Evolutionary conservation across 2,113 vertebrate species (phyloP).

Genomic region (Heterocephalus glaber): DNA sequence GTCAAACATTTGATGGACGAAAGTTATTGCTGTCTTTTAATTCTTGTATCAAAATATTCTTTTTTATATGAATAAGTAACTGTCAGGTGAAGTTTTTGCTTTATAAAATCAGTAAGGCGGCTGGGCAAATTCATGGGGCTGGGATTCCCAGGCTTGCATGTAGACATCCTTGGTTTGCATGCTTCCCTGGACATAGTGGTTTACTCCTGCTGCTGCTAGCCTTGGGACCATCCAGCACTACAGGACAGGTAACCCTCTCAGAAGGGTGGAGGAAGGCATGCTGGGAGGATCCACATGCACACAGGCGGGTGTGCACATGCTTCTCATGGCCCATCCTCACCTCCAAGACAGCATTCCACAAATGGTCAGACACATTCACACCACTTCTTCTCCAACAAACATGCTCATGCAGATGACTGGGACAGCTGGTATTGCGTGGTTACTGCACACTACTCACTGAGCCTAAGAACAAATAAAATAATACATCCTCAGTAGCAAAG

Average conservation of each 20-base stretch:
- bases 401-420: accelerated
- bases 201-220: no score
- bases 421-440: accelerated
- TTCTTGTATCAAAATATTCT: background rate
- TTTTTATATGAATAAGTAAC: background rate
- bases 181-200: background rate
- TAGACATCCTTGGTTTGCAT: accelerated
- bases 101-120: background rate
- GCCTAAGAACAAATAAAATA: background rate
- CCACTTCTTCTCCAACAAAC: accelerated
- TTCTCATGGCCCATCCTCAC: no score
- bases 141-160: accelerated
- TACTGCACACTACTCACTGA: background rate
- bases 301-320: accelerated
- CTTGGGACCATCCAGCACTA: no score
- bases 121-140: background rate
- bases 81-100: background rate
- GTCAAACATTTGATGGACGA: background rate
- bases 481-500: background rate
- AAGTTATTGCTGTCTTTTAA: background rate
- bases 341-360: background rate
- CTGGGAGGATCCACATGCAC: accelerated
- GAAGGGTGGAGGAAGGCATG: accelerated
- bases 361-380: accelerated
- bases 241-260: accelerated